phyloP scores from a whole-genome alignment of 1,140 invertebrate species.

The Lerema accius region DNA sequence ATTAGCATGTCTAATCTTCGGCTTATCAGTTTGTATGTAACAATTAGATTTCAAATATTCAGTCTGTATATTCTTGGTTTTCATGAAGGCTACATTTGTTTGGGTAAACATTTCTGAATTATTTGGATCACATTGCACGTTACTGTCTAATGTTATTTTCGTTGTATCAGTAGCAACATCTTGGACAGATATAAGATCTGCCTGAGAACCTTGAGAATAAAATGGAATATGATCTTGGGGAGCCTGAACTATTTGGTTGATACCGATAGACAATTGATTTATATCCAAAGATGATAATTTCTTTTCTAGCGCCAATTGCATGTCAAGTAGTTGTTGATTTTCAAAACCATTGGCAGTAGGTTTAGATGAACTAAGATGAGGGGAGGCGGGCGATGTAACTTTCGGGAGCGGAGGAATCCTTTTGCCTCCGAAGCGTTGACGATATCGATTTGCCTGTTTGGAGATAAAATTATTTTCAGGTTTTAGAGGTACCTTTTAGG shows the following conservation, averaged over 20 bases:
- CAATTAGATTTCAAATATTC: conserved; percentile 46
- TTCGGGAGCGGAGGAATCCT: conserved; percentile 61
- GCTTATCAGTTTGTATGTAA: conserved; percentile 64
- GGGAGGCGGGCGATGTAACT: conserved; percentile 49
- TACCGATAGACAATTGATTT: conserved; percentile 60
- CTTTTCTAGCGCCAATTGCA: conserved; percentile 72
- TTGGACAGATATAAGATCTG: conserved; percentile 66
- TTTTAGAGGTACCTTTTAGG: neutral
- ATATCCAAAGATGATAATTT: conserved; percentile 68
- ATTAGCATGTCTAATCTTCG: conserved; percentile 50
- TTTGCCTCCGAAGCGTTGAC: conserved; percentile 68
- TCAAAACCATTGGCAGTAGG: conserved; percentile 51
- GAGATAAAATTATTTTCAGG: conserved; percentile 46
- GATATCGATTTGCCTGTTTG: conserved; percentile 79
- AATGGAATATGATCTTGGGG: conserved; percentile 58
- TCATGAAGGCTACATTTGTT: conserved; percentile 64
- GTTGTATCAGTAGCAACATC: conserved; percentile 71
- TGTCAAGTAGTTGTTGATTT: conserved; percentile 68
- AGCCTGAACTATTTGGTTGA: conserved; percentile 67
- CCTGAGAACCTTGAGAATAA: conserved; percentile 74
- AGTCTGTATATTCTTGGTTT: conserved; percentile 69
- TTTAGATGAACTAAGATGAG: conserved; percentile 53
- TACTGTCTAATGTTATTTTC: conserved; percentile 67
- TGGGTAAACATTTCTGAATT: conserved; percentile 65
- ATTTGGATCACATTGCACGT: conserved; percentile 59